Base-by-base conservation (phyloP, 1,140 invertebrate species). In the Harlomillsia oculata region DNA sequence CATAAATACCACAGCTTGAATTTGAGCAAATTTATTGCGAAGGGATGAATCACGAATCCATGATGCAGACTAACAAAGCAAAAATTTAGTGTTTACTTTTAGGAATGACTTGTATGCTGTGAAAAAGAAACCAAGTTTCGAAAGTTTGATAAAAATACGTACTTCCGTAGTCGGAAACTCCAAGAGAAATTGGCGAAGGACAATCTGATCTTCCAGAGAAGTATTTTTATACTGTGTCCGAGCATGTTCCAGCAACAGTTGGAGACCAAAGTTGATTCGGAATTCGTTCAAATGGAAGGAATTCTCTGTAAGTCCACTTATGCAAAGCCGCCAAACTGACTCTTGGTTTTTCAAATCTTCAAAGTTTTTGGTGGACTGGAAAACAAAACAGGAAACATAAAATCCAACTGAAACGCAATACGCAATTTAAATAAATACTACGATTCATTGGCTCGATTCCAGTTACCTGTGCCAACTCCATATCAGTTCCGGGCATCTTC, bases 191-290 rank as follows among this genome's bases (percentile, higher is more conserved):
- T 67, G 50, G 37, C 66, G 48, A 16, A 70, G 45, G 13, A 56
- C 37, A 44, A 65, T 60, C 44, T 67, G 67, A 21, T 69, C 56
- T 16, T 51, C 39, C n/a, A 34, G 5, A 41, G 63, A 36, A n/a
- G 63, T 46, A 29, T 41, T 30, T 3, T 18, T 21, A 58, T 71
- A 69, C 13, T 70, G 68, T 21, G 59, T 68, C 62, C 74, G 75
- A 13, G 76, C 60, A 65, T 68, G 75, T 61, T 72, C 43, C 53
- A 77, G 74, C 49, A 77, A 69, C 23, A 78, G 74, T 71, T 77
- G 75, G 43, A 77, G 67, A 56, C 72, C 76, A 62, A 77, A 77
- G 62, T 77, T 78, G n/a, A n/a, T n/a, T n/a, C n/a, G n/a, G n/a
- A n/a, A n/a, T n/a, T n/a, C n/a, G n/a, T n/a, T n/a, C n/a, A n/a